A percentile compares a stretch with the other conserved stretches of the same genome.
phyloP scores from a whole-genome alignment of 2,797 vertebrate genomes.

The Kryptopterus vitreolus region DNA sequence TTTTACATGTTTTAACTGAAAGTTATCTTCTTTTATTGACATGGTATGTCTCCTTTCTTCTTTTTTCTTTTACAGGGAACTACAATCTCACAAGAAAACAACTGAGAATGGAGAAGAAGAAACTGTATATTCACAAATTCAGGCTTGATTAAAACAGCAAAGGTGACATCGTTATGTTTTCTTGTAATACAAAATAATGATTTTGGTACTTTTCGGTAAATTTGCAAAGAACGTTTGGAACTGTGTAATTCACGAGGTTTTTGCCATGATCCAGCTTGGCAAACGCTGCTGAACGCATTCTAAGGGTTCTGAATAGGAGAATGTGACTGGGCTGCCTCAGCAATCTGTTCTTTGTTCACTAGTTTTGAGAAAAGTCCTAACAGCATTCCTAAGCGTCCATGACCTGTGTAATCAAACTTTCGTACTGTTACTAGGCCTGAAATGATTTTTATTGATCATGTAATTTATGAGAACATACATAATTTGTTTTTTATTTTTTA shows the following conservation, averaged over 20 bases:
- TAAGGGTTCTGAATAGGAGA: constrained; percentile 70
- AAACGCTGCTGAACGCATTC: constrained; percentile 71
- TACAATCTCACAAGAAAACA: constrained; percentile 75
- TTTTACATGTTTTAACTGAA: neutral
- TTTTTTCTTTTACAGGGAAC: constrained; percentile 61
- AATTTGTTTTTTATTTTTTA: too few species aligned
- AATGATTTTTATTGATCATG: constrained; percentile 48
- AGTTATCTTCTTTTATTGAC: neutral
- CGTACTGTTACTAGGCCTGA: constrained; percentile 64
- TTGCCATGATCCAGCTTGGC: constrained; percentile 66
- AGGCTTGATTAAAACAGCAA: constrained; percentile 53
- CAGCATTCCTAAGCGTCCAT: constrained; percentile 75
- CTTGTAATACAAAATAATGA: constrained; percentile 51
- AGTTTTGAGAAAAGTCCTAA: constrained; percentile 71
- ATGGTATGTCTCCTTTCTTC: neutral
- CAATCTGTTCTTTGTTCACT: constrained; percentile 76
- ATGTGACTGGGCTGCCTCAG: constrained; percentile 70
- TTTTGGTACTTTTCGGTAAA: constrained; percentile 60
- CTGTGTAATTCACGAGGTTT: constrained; percentile 72
- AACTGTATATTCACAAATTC: constrained; percentile 5
- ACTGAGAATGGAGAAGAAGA: constrained; percentile 61
- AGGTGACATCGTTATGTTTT: constrained; percentile 31
- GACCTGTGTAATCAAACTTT: constrained; percentile 70
- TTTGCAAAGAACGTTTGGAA: constrained; percentile 63
- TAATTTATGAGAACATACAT: constrained; percentile 44